Evolutionary conservation across 2,797 vertebrate genomes (phyloP), one percentile per base, ranked within the genome.

Genomic region (Crenuchus spilurus): DNA sequence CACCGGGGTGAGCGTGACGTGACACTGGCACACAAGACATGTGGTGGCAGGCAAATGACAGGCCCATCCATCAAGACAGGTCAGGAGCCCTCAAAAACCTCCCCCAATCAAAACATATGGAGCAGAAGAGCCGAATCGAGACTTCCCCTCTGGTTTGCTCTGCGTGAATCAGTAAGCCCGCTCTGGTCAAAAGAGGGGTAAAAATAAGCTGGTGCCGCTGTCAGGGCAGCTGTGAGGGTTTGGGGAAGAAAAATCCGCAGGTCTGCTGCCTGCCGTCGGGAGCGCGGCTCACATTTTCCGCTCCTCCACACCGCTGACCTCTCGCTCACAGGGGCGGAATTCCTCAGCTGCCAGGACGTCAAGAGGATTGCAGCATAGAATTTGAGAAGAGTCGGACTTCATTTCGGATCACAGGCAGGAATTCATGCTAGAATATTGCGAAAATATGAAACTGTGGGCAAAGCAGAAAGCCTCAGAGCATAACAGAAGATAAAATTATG

Each of bases 281-380:
- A 28, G 69, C 26, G 44, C 1, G 69, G 35, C 82, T 86, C 87
- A 83, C 54, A 72, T 83, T 86, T 86, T 84, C 85, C 84, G 49
- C 48, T 55, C 16, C 42, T 72, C 73, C 2, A 35, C 26, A 51
- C 48, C 31, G 35, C 72, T 82, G 81, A 84, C 82, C 80, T 80
- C 77, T 65, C 33, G 20, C 76, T 78, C 65, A 28, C 18, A 44
- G 52, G 37, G 78, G 77, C 65, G 37, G 51, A 76, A 81, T 83
- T 85, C 79, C 80, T 84, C 74, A 75, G 80, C 83, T 75, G 46
- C 44, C 9, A 62, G 68, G 77, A 84, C 69, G 73, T 72, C 54
- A 62, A 65, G 58, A 72, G 73, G 63, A 81, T 62, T 79, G 77
- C 71, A 72, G 75, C 60, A 81, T 49, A 75, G 78, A 78, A 79